Base-by-base conservation (phyloP, 2,888 invertebrate genomes). In the Himalopsyche kuldschensis region DNA sequence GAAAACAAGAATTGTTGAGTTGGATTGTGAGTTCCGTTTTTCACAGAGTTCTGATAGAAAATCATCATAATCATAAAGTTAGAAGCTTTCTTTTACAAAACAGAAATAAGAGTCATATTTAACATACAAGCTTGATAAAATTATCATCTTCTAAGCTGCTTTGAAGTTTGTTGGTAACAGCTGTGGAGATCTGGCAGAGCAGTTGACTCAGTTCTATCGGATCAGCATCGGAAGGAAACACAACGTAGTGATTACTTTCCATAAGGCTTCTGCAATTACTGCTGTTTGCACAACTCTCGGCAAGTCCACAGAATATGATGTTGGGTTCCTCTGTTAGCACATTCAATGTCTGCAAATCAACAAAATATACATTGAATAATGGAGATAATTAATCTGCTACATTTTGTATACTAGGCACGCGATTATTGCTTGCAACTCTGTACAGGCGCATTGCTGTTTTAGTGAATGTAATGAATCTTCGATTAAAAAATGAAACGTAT, bases 251-350 rank as follows among this genome's bases (percentile, higher is more conserved):
- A 79, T 82, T 84, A 15, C 75, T 80, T 4, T 75, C 55, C 30
- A 85, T 20, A 32, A n/a, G 35, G 17, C 69, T 47, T 31, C 82
- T 24, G 32, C 86, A 86, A 24, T 55, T 27, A 35, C 41, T 75
- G n/a, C 15, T 27, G 3, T 78, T 76, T 4, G 10, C 24, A 63
- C 86, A 85, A 10, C 41, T 35, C 31, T 88, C 88, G 0, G 87
- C 87, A 1, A 90, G 90, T 3, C 87, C 86, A 85, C 92, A 92
- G 20, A 91, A 84, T 0, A 92, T 89, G 0, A 89, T 89, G 83
- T 87, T 86, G 24, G 89, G 89, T 63, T 89, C 87, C 0, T 90
- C 89, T 0, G 91, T 90, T 15, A 92, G 82, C 0, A 90, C 87
- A 87, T 88, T 90, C 85, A 90, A 90, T 0, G 90, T 90, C 92